Evolutionary conservation across 2,888 invertebrate genomes (phyloP).

Genomic region (Isoperla grammatica): DNA sequence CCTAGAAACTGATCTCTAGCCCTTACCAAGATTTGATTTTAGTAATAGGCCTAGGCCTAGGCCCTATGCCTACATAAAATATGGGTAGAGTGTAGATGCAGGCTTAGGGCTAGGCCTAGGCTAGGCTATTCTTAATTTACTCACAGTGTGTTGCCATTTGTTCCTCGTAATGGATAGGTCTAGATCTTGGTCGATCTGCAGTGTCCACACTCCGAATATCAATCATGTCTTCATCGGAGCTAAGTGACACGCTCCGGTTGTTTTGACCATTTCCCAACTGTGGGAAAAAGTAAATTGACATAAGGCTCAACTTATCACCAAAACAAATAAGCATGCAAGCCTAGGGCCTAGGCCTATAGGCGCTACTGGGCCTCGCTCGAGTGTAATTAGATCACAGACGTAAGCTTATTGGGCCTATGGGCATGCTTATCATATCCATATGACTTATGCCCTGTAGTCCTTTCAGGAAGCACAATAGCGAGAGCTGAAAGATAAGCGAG

Average conservation of each 20-base stretch:
- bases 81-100: too few relatives aligned
- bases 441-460: background rate
- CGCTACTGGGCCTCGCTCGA: background rate
- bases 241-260: conserved; percentile 37
- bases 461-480: background rate
- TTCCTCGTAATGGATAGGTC: conserved; percentile 35
- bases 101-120: background rate
- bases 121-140: conserved; percentile 12
- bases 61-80: too few relatives aligned
- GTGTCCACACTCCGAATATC: conserved; percentile 50
- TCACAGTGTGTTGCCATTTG: conserved; percentile 28
- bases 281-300: conserved; percentile 12
- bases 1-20: too few relatives aligned
- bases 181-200: conserved; percentile 40
- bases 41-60: background rate
- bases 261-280: conserved; percentile 31
- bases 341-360: background rate
- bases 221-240: conserved; percentile 56
- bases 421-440: background rate
- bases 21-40: background rate
- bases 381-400: background rate
- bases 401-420: background rate
- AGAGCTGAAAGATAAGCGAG: conserved; percentile 6
- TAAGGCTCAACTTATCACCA: background rate
- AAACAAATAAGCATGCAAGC: background rate